A percentile compares a stretch with the other conserved stretches of the same genome.
These are phyloP conservation scores for Tipula confusa DNA, from an alignment of 2,888 invertebrate species.

Conservation along the genomic window DNA sequence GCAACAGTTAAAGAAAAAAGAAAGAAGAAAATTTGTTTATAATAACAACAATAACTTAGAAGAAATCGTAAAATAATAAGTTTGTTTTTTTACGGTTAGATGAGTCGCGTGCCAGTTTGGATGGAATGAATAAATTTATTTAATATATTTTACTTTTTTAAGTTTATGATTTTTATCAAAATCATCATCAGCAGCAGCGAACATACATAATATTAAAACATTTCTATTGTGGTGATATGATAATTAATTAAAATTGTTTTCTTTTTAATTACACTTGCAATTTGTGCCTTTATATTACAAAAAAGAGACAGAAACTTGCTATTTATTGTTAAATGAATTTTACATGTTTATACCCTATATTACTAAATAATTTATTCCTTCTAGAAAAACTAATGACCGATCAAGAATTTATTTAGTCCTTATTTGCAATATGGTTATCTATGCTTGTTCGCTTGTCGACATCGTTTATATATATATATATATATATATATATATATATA, in stretches of 20 bases:
- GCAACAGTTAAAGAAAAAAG: conserved; percentile 14
- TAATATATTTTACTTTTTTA: neutral
- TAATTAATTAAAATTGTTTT: neutral
- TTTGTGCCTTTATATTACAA: no score
- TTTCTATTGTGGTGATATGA: neutral
- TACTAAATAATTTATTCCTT: no score
- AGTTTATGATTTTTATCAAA: conserved; percentile 9
- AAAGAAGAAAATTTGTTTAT: conserved; percentile 17
- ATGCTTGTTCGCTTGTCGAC: no score
- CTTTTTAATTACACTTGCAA: neutral
- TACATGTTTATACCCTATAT: no score
- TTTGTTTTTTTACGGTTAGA: conserved; percentile 20
- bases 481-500: no score
- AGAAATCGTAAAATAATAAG: conserved; percentile 12
- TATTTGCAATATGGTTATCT: no score
- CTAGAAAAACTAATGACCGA: no score
- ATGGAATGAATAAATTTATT: conserved; percentile 3
- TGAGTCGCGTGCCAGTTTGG: conserved; percentile 25
- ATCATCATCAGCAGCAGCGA: neutral
- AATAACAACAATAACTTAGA: conserved; percentile 20
- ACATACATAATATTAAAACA: neutral
- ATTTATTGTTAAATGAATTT: no score
- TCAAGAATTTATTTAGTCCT: no score
- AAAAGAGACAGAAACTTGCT: neutral
- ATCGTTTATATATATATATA: no score